Evolutionary conservation across 2,113 vertebrate genomes (phyloP).

Genomic region (Nerophis lumbriciformis): DNA sequence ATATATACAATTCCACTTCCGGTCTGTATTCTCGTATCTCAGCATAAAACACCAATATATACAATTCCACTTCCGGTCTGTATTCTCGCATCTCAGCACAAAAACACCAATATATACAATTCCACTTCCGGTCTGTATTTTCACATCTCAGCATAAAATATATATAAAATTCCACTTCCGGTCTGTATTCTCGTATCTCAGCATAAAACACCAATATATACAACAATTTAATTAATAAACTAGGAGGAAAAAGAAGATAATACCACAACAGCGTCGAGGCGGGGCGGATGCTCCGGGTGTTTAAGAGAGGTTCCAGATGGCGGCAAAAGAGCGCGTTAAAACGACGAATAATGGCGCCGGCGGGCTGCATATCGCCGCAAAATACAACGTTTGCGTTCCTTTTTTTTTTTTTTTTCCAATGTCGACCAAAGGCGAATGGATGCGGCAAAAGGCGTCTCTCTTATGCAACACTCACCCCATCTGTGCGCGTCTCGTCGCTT

Average conservation of each 20-base stretch:
- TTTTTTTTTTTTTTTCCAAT: too few relatives aligned
- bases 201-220: background rate
- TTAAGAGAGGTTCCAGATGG: background rate
- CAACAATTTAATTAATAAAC: background rate
- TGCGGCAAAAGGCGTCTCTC: background rate
- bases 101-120: too few relatives aligned
- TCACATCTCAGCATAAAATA: too few relatives aligned
- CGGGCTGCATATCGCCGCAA: slow-evolving; percentile 10
- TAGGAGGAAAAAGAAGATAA: background rate
- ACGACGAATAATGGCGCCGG: slow-evolving; percentile 26
- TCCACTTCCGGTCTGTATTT: too few relatives aligned
- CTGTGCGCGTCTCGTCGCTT: slow-evolving; percentile 34
- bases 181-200: too few relatives aligned
- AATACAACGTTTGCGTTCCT: background rate
- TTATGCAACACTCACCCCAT: slow-evolving; percentile 75
- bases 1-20: too few relatives aligned
- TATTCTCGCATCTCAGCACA: too few relatives aligned
- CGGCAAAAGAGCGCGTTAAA: slow-evolving; percentile 10
- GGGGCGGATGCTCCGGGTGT: background rate
- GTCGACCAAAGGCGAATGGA: background rate
- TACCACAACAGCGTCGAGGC: slow-evolving; percentile 23
- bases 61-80: too few relatives aligned
- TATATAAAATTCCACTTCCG: too few relatives aligned
- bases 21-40: too few relatives aligned
- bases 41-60: too few relatives aligned